Base-by-base conservation (phyloP, 2,888 invertebrate genomes). In the Lypha dubia region DNA sequence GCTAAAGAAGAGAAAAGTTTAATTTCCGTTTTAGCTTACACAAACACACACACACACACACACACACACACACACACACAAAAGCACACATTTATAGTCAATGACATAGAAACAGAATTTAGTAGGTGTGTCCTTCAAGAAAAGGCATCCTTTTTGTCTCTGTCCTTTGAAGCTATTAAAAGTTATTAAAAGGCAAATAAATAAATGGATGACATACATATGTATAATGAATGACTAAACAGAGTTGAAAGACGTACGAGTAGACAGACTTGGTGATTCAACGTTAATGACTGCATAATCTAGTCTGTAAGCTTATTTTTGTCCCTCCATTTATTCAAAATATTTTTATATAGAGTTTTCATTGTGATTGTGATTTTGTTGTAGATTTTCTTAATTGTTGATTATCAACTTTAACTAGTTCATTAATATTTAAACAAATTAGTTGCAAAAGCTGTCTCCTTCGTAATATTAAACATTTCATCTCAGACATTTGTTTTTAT, bases 11-110 rank as follows among this genome's bases (percentile, higher is more conserved):
- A 46, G 20, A 76, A 58, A 65, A 65, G 46, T 56, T 76, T 46
- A 76, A 76, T 76, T 76, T 76, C 75, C 75, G 63, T 63, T 74
- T 46, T 63, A 38, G 0, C 8, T 44, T 5, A 44, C 8, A 71
- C 32, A 71, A 13, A 15, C 1, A 9, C 49, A 49, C 1, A 49
- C 49, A 6, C n/a, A n/a, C n/a, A n/a, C n/a, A n/a, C n/a, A n/a
- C n/a, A n/a, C n/a, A n/a, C 7, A 56, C 41, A 28, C 28, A 53
- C 15, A 35, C 51, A 53, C 8, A 53, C 24, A n/a, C n/a, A n/a
- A 13, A 15, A 9, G 7, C 49, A 49, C 1, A 49, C 49, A 6
- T 20, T 8, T 17, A 41, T 15, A 15, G 44, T 8, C 17, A 24
- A 53, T 24, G 15, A 15, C 53, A 24, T 53, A 15, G 6, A 53